Conservation (phyloP, 2,113 vertebrate genomes). For the Micromys minutus region DNA sequence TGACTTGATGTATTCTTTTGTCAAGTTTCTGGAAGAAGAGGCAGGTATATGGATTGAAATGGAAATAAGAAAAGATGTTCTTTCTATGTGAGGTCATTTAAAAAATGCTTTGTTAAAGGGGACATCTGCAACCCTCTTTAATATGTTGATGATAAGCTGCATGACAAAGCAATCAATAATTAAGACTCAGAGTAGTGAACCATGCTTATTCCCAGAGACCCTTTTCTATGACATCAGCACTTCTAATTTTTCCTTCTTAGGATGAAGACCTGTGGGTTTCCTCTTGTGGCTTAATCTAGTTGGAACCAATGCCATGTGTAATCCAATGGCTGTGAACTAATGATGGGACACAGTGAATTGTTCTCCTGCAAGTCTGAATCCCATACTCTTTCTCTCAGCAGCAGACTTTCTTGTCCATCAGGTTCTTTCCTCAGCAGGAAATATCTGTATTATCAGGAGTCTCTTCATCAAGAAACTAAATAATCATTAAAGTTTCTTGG, state of each 20-base stretch:
- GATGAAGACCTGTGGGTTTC: neutral
- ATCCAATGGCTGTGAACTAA: constrained; percentile 8
- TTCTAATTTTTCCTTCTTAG: neutral
- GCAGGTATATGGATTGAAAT: neutral
- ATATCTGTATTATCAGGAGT: neutral
- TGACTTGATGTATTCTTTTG: neutral
- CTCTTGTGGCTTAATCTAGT: neutral
- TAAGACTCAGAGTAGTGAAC: neutral
- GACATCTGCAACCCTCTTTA: neutral
- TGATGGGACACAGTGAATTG: neutral
- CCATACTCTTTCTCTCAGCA: neutral
- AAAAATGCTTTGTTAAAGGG: neutral
- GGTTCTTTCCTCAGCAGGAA: neutral
- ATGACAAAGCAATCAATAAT: neutral
- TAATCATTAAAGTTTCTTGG: neutral
- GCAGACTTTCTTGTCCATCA: neutral
- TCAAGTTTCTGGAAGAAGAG: neutral
- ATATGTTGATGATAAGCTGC: neutral
- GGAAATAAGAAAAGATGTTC: neutral
- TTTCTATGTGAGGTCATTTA: no score
- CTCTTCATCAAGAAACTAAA: neutral
- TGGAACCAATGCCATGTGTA: neutral
- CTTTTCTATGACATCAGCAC: neutral
- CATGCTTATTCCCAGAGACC: neutral
- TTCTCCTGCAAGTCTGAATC: neutral